Evolutionary conservation across 2,797 vertebrate genomes (phyloP), one percentile per base, ranked within the genome.

Genomic region (Perdix hodgsoniae): DNA sequence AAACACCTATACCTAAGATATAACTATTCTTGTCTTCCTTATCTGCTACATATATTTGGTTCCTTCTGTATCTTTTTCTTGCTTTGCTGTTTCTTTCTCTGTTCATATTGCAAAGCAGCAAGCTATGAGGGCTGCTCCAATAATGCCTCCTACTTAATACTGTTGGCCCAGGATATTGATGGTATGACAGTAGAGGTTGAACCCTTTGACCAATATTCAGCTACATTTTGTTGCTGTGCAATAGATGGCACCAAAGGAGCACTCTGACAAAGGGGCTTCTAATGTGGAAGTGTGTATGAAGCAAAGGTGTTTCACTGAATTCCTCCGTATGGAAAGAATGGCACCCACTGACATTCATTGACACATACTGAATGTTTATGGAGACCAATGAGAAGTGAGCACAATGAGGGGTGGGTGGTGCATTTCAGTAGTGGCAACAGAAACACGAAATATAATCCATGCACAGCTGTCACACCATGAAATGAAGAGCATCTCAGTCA

Each of bases 31-130:
- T 80, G 79, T n/a, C 63, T 78, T 35, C 66, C 15, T 74, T 91
- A 19, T 73, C 40, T 47, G 23, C 83, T 72, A 80, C 66, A 75
- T 73, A 91, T 33, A n/a, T 57, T 21, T 33, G 8, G 56, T 33
- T n/a, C 56, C 56, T 33, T 90, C 56, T 86, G 22, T 26, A 82
- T 7, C 23, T 95, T 90, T 47, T 89, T 65, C 49, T 93, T 49
- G n/a, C 31, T 84, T 89, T 93, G 61, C 54, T 67, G 75, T 86
- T 80, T 64, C 70, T 85, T 81, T 91, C 40, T 92, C 70, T 33
- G 11, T 54, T 26, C 44, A 17, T 86, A 84, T 57, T 66, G 45
- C 54, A 84, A 72, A 52, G 19, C 19, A 77, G 23, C 47, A 47
- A 93, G 24, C 67, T 72, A 56, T 31, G 18, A 56, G 10, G 18